Evolutionary conservation across 2,113 vertebrate genomes (phyloP).

Genomic region (Microcebus ravelobensis): DNA sequence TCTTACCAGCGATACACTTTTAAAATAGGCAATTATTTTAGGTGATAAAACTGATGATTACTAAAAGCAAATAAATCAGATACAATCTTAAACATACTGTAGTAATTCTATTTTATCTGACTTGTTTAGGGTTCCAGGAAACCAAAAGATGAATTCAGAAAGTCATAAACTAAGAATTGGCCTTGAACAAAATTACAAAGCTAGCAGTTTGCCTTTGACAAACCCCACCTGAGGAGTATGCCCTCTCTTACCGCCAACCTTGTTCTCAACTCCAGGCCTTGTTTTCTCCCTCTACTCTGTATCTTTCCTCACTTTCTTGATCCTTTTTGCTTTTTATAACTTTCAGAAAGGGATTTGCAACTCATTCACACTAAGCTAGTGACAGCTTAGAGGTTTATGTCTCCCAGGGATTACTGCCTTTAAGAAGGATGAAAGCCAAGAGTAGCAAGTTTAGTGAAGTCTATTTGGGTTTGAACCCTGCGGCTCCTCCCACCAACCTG

Average conservation of each 20-base stretch:
- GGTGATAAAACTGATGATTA: neutral
- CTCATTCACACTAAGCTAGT: neutral
- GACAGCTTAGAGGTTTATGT: neutral
- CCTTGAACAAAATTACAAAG: neutral
- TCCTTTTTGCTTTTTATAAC: neutral
- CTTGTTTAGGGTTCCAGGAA: neutral
- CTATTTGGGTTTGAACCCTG: neutral
- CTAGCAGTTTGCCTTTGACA: neutral
- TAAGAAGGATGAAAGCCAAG: neutral
- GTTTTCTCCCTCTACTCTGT: neutral
- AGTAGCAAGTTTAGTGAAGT: neutral
- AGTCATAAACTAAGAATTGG: neutral
- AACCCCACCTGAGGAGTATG: neutral
- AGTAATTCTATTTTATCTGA: neutral
- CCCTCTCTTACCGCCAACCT: neutral
- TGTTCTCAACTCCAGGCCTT: neutral
- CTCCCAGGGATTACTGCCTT: neutral
- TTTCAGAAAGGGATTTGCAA: neutral
- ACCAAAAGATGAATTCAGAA: neutral
- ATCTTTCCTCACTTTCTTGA: neutral
- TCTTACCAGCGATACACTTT: neutral
- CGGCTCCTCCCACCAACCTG: fast-evolving
- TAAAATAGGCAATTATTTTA: neutral
- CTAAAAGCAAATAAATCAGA: neutral
- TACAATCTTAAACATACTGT: neutral